Evolutionary conservation across 2,797 vertebrate species (phyloP).

Genomic region (Sebastolobus alascanus): DNA sequence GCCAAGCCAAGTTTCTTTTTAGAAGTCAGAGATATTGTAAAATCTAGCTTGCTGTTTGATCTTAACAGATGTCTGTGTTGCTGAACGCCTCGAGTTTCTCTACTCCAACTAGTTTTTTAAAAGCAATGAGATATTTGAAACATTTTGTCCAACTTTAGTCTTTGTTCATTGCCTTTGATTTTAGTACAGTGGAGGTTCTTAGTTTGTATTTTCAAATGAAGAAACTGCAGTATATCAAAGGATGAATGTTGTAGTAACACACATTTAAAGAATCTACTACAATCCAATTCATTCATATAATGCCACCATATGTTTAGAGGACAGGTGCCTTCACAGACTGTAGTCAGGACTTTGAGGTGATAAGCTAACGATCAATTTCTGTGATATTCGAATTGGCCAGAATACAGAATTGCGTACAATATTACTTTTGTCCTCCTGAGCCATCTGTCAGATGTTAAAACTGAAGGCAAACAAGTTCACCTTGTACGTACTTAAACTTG

Average conservation of each 20-base stretch:
- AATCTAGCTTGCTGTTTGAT: slow-evolving; percentile 35
- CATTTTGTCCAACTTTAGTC: neutral
- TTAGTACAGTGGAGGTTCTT: neutral
- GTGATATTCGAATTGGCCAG: neutral
- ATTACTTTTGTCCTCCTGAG: slow-evolving; percentile 1
- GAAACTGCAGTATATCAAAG: neutral
- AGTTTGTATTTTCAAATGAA: neutral
- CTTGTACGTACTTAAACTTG: neutral
- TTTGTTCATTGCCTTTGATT: slow-evolving; percentile 10
- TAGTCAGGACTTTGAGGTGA: neutral
- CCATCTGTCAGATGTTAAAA: slow-evolving; percentile 12
- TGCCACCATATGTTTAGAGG: neutral
- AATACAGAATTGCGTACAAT: neutral
- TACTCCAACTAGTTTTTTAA: slow-evolving; percentile 3
- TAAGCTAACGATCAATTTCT: neutral
- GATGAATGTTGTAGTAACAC: neutral
- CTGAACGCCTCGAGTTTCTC: slow-evolving; percentile 21
- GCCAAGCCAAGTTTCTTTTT: slow-evolving; percentile 17
- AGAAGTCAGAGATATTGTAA: slow-evolving; percentile 18
- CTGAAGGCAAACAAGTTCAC: slow-evolving; percentile 6
- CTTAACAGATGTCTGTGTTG: slow-evolving; percentile 11
- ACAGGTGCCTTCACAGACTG: neutral
- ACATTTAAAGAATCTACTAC: neutral
- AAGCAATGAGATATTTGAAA: slow-evolving; percentile 20
- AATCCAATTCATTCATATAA: neutral